Conservation (phyloP, 2,888 invertebrate genomes). For the Machimus atricapillus region DNA sequence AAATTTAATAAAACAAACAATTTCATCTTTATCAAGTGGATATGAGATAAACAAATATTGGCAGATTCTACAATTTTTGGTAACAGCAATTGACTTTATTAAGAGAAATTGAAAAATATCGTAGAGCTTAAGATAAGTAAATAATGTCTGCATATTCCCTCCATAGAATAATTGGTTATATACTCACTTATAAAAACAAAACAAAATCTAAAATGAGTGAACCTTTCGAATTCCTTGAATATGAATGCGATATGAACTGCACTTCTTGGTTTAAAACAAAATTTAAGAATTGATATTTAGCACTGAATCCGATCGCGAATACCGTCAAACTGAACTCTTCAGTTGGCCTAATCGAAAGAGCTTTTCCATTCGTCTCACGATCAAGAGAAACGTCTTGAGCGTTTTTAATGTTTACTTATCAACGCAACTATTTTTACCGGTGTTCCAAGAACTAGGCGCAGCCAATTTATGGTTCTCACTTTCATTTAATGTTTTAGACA, state of each 20-base stretch:
- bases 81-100: no score
- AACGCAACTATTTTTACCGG: not conserved
- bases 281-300: not conserved
- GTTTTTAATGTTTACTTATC: not conserved
- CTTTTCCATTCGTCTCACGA: not conserved
- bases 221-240: not conserved
- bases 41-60: no score
- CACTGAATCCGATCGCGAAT: not conserved
- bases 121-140: no score
- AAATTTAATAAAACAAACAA: no score
- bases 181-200: not conserved
- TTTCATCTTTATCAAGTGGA: no score
- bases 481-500: not conserved
- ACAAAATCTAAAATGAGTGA: not conserved
- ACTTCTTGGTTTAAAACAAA: not conserved
- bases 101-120: no score
- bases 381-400: not conserved
- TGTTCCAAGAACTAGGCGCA: not conserved
- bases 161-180: no score
- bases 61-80: no score
- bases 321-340: not conserved
- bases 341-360: not conserved
- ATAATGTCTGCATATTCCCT: no score
- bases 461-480: not conserved
- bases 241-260: not conserved